Conservation (phyloP, 64 coral and sea anemone genomes). For the Catalaphyllia jardinei region DNA sequence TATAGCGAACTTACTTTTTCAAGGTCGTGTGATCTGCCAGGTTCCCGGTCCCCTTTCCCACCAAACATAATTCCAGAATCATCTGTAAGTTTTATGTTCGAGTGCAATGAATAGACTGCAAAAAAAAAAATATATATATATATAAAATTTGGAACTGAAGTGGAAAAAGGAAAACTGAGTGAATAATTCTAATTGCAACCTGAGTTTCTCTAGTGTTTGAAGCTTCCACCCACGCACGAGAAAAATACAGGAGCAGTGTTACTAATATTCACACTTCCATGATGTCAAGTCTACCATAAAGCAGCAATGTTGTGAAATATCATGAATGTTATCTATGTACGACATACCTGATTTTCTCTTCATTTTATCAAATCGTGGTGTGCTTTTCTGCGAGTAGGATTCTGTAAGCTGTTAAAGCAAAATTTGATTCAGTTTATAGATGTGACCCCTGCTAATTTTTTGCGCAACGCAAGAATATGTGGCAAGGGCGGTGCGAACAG, state of each 20-base stretch:
- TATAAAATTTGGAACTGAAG: neutral
- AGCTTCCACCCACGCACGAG: too few species aligned
- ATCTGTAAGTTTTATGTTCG: constrained; percentile 1
- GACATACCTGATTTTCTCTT: neutral
- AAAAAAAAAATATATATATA: neutral
- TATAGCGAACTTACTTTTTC: neutral
- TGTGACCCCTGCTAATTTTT: neutral
- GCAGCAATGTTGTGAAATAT: too few species aligned
- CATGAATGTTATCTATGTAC: neutral
- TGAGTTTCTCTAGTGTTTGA: too few species aligned
- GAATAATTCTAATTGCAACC: too few species aligned
- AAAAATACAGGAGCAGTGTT: too few species aligned
- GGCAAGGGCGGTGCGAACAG: too few species aligned
- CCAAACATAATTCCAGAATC: neutral
- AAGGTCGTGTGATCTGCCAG: neutral
- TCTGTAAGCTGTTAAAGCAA: neutral
- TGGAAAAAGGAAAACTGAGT: too few species aligned
- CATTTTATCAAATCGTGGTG: constrained; percentile 8
- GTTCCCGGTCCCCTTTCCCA: neutral
- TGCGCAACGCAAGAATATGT: too few species aligned
- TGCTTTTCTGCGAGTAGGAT: neutral
- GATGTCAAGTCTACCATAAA: too few species aligned
- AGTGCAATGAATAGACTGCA: neutral
- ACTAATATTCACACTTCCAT: too few species aligned
- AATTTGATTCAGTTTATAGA: neutral